Base-by-base conservation (phyloP, 2,797 vertebrate genomes). In the Arrhamphus sclerolepis region DNA sequence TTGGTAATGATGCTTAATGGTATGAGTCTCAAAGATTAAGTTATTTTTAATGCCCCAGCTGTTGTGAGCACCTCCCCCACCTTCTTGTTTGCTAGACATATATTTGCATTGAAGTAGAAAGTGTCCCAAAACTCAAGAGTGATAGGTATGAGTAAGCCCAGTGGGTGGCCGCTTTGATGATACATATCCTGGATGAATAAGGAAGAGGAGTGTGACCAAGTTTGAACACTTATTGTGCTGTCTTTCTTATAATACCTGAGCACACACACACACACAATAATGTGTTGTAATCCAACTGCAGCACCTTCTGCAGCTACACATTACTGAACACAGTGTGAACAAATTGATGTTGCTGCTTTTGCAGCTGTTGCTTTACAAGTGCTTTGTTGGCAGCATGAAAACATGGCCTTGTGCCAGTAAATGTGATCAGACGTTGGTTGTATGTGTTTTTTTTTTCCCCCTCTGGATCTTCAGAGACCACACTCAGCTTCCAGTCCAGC, bases 271-370 rank as follows among this genome's bases (percentile, higher is more conserved):
- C 11, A 46, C 9, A 18, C 17, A 61, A 26, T 10, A 34, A 1
- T 16, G 46, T 5, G 20, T 53, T 44, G 51, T 49, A 81, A 73
- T 41, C 62, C 19, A 52, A 50, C 46, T 29, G 46, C 24, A 17
- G 60, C 68, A 62, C 66, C 78, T 59, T 65, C 63, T 81, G 75
- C 50, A 74, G 59, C 48, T 43, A 19, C 71, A 64, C 77, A 81
- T 71, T 49, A 66, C 69, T 0, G 56, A 65, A 68, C 50, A 47
- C 26, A 46, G 63, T 65, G 39, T 61, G 60, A 38, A 51, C 67
- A 72, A 81, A 80, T 63, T 28, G 65, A 63, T 79, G 79, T 84
- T 75, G 78, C 64, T 69, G 60, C 72, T 78, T 77, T 52, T 66
- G 60, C 76, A 80, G 70, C 76, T 78, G 71, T 18, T 70, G 48